Evolutionary conservation across 2,888 invertebrate species (phyloP), one percentile per base, ranked within the genome.

Genomic region (Agrochola litura): DNA sequence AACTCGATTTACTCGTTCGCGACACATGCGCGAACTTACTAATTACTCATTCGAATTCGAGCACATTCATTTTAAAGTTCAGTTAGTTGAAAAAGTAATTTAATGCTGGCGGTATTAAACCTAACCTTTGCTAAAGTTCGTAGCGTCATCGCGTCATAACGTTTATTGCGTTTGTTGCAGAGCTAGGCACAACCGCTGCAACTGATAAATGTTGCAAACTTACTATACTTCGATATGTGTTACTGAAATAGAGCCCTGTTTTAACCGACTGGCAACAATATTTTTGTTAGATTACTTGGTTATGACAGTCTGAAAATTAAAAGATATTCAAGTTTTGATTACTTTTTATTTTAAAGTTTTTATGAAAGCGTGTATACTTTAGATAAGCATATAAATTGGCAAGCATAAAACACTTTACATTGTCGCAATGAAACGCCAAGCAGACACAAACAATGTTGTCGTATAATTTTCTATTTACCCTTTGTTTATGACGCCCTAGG

Each of bases 31-130:
- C 49, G 41, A 75, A 78, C 67, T 85, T 83, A 58, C 52, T 79
- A 86, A 82, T 82, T 81, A 81, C 73, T 81, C 75, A 84, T 85
- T 81, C 67, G 71, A 73, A 71, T 73, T 68, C 46, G 60, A 73
- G 61, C 71, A 70, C 56, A 73, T 73, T 73, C 64, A 73, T 82
- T 64, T 73, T 37, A 66, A 49, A 77, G 60, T 73, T 60, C 37
- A 68, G 68, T 77, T 79, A 68, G 74, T 79, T 86, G 70, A 75
- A 86, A 79, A 84, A 86, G 79, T 83, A 84, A 86, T 86, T 86
- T 86, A 67, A 73, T 79, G 30, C 16, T 66, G 14, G 56, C 22
- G 61, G 60, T 71, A 69, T 72, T 68, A 71, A 69, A 79, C 56
- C 67, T 69, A 85, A 82, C 75, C 67, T 79, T 83, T 76, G 64